These are phyloP conservation scores for Phalacrocorax aristotelis DNA, from an alignment of 2,113 vertebrate genomes.

Conservation along the genomic window DNA sequence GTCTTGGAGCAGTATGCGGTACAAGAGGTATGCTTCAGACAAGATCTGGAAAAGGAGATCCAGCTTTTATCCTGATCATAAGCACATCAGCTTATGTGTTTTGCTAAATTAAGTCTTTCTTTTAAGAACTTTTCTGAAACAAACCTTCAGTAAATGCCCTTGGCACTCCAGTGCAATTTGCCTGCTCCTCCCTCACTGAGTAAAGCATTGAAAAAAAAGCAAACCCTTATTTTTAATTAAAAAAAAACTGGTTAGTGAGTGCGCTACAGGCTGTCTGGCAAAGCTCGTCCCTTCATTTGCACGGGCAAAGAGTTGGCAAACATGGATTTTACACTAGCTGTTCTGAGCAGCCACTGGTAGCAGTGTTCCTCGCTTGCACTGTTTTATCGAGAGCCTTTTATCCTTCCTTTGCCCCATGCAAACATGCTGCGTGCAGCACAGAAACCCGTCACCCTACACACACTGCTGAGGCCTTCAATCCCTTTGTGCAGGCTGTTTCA, in stretches of 20 bases:
- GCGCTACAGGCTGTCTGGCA: background rate
- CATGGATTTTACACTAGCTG: background rate
- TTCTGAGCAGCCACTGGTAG: background rate
- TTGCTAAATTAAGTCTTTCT: background rate
- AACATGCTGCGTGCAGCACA: background rate
- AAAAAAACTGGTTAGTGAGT: background rate
- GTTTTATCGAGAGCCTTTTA: background rate
- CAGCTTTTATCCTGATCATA: background rate
- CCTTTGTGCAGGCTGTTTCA: conserved; percentile 66
- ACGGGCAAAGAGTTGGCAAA: background rate
- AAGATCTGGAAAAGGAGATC: background rate
- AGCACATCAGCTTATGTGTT: background rate
- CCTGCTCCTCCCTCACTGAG: background rate
- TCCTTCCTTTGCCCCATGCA: conserved; percentile 26
- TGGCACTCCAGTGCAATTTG: background rate
- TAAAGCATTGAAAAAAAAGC: background rate
- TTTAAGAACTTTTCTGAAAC: background rate
- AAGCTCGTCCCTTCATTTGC: background rate
- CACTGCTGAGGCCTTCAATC: conserved; percentile 45
- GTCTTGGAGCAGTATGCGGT: background rate
- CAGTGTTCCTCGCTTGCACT: background rate
- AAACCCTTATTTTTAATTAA: background rate
- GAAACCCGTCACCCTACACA: conserved; percentile 5
- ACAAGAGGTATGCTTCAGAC: background rate
- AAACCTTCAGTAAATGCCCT: background rate